A percentile compares a stretch with the other conserved stretches of the same genome.
These are phyloP conservation scores for Malaclemys terrapin DNA, from an alignment of 2,113 vertebrate species.

Conservation along the genomic window DNA sequence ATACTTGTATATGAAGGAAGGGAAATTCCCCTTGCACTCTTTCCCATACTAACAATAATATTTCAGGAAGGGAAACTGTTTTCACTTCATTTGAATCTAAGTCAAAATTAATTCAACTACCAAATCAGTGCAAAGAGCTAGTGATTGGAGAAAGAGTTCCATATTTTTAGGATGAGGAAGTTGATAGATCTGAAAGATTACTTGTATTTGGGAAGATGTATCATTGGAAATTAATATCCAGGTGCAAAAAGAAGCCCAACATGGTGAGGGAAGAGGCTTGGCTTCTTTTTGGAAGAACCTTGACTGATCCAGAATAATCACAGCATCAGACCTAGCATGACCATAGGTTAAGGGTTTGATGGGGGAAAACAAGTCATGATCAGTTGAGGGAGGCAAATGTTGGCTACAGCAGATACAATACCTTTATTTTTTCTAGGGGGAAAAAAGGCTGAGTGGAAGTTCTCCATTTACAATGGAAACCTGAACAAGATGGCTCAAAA, in stretches of 20 bases:
- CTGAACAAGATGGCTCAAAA: not conserved
- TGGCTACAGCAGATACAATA: not conserved
- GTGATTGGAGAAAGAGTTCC: not conserved
- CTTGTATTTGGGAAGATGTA: not conserved
- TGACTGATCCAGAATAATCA: not conserved
- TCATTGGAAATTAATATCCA: not conserved
- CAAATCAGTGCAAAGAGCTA: not conserved
- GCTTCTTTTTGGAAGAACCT: not conserved
- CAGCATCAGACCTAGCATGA: not conserved
- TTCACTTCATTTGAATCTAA: not conserved
- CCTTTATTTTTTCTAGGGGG: not conserved
- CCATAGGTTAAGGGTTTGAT: not conserved
- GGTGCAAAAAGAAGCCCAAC: not conserved
- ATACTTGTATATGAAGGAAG: not conserved
- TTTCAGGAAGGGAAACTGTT: not conserved
- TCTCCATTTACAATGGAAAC: not conserved
- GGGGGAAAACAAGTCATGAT: not conserved
- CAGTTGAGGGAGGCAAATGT: not conserved
- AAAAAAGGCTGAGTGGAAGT: not conserved
- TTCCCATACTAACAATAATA: not conserved
- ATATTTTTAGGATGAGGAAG: not conserved
- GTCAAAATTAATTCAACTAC: not conserved
- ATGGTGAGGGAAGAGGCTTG: not conserved
- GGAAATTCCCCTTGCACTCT: not conserved
- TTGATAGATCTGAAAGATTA: not conserved